A percentile compares a stretch with the other conserved stretches of the same genome.
Evolutionary conservation across 1,140 invertebrate species (phyloP).

Genomic region (Thalassaphorura encarpata): DNA sequence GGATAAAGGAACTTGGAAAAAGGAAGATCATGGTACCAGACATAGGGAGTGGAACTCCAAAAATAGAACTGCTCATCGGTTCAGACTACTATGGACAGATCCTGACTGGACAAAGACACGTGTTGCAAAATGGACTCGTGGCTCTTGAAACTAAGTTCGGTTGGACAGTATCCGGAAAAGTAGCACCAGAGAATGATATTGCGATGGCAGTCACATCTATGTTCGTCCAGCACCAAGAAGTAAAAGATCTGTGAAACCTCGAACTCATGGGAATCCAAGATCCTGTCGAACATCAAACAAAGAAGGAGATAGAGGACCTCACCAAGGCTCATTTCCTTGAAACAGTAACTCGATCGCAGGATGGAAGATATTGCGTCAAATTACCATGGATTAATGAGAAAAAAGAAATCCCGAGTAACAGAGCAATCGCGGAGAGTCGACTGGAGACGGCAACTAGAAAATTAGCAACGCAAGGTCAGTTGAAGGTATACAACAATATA

Average conservation of each 20-base stretch:
- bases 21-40: constrained; percentile 26
- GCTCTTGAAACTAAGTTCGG: constrained; percentile 34
- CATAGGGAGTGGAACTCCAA: not conserved
- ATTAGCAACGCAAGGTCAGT: not conserved
- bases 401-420: not conserved
- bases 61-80: constrained; percentile 7
- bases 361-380: constrained; percentile 7
- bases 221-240: constrained; percentile 20
- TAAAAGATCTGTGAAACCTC: constrained; percentile 36
- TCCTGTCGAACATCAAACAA: constrained; percentile 6
- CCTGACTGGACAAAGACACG: not conserved
- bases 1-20: constrained; percentile 10
- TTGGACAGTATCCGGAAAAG: constrained; percentile 34
- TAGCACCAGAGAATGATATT: not conserved
- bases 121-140: constrained; percentile 14
- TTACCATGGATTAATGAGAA: constrained; percentile 7
- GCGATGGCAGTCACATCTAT: constrained; percentile 19
- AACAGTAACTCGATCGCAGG: not conserved
- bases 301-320: not conserved
- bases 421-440: not conserved
- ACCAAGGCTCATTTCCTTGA: constrained; percentile 1
- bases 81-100: not conserved
- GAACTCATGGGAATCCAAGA: constrained; percentile 29
- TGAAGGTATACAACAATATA: not conserved
- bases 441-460: not conserved